phyloP scores from a whole-genome alignment of 2,888 invertebrate species.

The Hirtodrosophila duncani region DNA sequence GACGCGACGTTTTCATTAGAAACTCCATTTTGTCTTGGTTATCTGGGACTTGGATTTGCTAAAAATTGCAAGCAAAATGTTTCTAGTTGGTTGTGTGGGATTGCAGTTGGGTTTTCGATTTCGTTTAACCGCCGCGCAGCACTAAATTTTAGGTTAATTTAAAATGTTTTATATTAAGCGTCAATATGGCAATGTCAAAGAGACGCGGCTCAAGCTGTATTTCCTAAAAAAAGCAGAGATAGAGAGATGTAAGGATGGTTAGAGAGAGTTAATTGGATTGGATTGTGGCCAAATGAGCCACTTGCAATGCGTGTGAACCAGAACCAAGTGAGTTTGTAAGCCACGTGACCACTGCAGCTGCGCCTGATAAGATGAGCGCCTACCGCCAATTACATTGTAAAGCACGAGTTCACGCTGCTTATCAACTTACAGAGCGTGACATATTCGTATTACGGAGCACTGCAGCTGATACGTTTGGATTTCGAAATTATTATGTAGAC shows the following conservation, averaged over 20 bases:
- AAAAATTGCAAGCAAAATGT: too few relatives aligned
- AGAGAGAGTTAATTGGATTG: conserved; percentile 18
- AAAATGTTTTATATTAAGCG: conserved; percentile 68
- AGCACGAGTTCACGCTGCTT: neutral
- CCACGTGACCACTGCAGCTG: too few relatives aligned
- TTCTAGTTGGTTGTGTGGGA: too few relatives aligned
- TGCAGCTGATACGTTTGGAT: too few relatives aligned
- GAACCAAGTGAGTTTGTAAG: too few relatives aligned
- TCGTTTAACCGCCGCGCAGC: conserved; percentile 10
- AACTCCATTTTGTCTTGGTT: conserved; percentile 74
- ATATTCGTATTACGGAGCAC: too few relatives aligned
- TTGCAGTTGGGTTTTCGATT: neutral
- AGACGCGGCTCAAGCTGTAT: conserved; percentile 73
- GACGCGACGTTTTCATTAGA: conserved; percentile 76
- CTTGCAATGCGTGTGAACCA: conserved; percentile 52
- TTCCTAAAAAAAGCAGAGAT: conserved; percentile 69
- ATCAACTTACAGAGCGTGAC: neutral
- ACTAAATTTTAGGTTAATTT: conserved; percentile 51
- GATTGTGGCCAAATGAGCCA: conserved; percentile 26
- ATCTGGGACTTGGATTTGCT: conserved; percentile 11
- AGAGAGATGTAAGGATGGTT: conserved; percentile 9
- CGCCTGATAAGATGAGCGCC: too few relatives aligned
- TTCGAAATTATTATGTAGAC: too few relatives aligned
- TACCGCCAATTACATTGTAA: neutral
- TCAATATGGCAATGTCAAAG: conserved; percentile 76